These are phyloP conservation scores for Macropodus opercularis DNA, from an alignment of 2,797 vertebrate species.

Conservation along the genomic window DNA sequence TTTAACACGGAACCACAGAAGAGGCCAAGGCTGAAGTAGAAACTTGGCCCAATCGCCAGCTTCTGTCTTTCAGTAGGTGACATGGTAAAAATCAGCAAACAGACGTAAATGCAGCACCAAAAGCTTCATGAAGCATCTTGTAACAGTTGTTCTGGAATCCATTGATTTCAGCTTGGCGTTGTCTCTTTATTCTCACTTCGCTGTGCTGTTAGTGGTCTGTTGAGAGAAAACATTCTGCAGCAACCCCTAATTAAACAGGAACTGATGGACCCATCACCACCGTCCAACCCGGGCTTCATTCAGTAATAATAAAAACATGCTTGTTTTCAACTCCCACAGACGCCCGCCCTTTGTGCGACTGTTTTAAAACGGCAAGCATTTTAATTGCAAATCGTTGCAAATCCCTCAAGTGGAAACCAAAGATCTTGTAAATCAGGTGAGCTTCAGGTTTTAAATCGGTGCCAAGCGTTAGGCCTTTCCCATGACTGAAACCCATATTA, in stretches of 20 bases:
- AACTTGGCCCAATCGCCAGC: background rate
- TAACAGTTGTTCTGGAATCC: conserved; percentile 14
- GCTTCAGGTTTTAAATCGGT: conserved; percentile 1
- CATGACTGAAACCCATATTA: conserved; percentile 19
- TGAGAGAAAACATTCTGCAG: conserved; percentile 35
- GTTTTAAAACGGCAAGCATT: background rate
- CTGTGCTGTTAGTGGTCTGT: conserved; percentile 55
- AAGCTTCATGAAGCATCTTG: background rate
- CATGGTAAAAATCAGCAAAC: too few relatives aligned
- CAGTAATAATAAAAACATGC: conserved; percentile 56
- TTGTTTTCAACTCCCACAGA: conserved; percentile 9
- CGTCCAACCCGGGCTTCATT: conserved; percentile 16
- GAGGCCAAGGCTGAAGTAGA: conserved; percentile 24
- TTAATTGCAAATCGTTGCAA: conserved; percentile 5
- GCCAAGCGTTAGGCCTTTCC: conserved; percentile 30
- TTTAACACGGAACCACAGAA: conserved; percentile 49
- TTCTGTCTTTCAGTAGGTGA: conserved; percentile 57
- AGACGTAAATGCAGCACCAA: too few relatives aligned
- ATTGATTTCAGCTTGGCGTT: conserved; percentile 39
- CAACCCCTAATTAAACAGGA: conserved; percentile 60
- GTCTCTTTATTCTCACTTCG: conserved; percentile 37
- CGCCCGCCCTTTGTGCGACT: conserved; percentile 17
- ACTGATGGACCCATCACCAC: conserved; percentile 41
- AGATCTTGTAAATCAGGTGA: conserved; percentile 36
- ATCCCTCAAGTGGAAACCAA: conserved; percentile 2